phyloP scores from a whole-genome alignment of 2,888 invertebrate genomes.

The Tortrix viridana region DNA sequence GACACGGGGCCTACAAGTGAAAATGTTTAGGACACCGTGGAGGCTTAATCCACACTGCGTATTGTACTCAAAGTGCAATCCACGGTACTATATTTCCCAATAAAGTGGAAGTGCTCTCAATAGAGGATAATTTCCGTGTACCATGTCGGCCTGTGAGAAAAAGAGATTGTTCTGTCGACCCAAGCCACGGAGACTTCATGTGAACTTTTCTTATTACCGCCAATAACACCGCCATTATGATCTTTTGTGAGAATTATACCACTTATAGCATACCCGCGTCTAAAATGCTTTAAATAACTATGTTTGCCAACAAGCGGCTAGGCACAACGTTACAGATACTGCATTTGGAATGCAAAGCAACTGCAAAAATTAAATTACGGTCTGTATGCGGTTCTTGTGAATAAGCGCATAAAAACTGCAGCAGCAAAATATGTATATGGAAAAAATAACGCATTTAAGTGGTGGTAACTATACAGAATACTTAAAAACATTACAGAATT shows the following conservation, averaged over 20 bases:
- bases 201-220: conserved; percentile 63
- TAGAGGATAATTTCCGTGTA: conserved; percentile 61
- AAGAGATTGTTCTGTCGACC: conserved; percentile 69
- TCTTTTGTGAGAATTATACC: conserved; percentile 61
- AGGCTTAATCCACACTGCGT: too few species aligned
- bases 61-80: background rate
- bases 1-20: too few species aligned
- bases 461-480: too few species aligned
- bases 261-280: conserved; percentile 44
- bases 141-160: conserved; percentile 62
- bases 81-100: conserved; percentile 41
- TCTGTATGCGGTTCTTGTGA: too few species aligned
- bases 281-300: conserved; percentile 26
- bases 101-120: conserved; percentile 51
- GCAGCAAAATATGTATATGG: too few species aligned
- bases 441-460: too few species aligned
- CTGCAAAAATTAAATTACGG: too few species aligned
- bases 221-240: conserved; percentile 43
- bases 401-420: too few species aligned
- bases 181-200: conserved; percentile 51
- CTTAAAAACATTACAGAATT: too few species aligned
- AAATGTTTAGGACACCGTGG: too few species aligned
- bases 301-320: conserved; percentile 9
- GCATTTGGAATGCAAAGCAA: too few species aligned
- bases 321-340: too few species aligned